Evolutionary conservation across 2,797 vertebrate genomes (phyloP), one percentile per base, ranked within the genome.

Genomic region (Nothura maculosa): DNA sequence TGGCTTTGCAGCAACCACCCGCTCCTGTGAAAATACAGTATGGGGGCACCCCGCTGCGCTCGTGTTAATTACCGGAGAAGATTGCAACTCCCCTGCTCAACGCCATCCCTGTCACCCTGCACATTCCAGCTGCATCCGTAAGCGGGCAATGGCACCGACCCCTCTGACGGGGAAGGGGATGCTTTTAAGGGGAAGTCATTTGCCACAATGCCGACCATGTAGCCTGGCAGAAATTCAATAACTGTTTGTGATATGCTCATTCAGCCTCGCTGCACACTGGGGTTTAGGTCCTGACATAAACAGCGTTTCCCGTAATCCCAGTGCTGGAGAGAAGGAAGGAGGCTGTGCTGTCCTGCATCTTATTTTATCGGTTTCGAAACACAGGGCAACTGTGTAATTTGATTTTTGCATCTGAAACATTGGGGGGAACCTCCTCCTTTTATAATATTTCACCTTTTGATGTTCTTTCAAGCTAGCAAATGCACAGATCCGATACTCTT

Each of bases 151-250:
- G 91, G 87, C 92, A 42, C 89, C 87, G 95, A 98, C 96, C 98
- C 96, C 94, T 97, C 91, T 94, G 97, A 98, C 97, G 97, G 97
- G 98, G 96, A 97, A 97, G 97, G 96, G 97, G 95, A 97, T 98
- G 96, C 98, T 97, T 97, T 97, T 95, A 97, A 97, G 97, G 96
- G 69, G 3, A 97, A 97, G 88, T 96, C 94, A 92, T 97, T 97
- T 97, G 95, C 97, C 96, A 98, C 97, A 94, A 92, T 97, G 96
- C 96, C 92, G 97, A 98, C 98, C 97, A 98, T 98, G 98, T 95
- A 97, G 93, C 96, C 97, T 98, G 98, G 97, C 97, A 98, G 98
- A 98, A 97, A 98, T 98, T 98, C 98, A 98, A 96, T 98, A 97
- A 96, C 97, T 98, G 97, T 98, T 97, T 95, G 97, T 96, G 96